Base-by-base conservation (phyloP, 2,797 vertebrate species). In the Halcyon leucocephala region DNA sequence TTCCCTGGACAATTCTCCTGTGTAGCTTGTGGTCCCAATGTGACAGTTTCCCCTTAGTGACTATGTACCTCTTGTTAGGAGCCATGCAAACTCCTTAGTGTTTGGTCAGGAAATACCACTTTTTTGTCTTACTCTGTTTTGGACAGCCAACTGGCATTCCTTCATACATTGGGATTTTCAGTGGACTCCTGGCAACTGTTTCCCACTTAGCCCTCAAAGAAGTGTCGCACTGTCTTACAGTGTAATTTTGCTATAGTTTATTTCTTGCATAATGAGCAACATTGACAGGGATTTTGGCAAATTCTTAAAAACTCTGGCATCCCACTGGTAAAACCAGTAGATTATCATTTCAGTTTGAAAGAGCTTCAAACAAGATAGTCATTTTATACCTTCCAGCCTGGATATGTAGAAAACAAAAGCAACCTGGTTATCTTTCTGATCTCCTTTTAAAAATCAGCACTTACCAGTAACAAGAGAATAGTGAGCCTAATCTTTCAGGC, bases 101-200 rank as follows among this genome's bases (percentile, higher is more conserved):
- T 4, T 37, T 70, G 49, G 64, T 70, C 77, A 64, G 42, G 94
- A 71, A 81, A 94, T 74, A 41, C 1, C 28, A 52, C 31, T 54
- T 7, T 95, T 90, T 83, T 60, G 41, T 86, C 76, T 73, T 65
- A 15, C 10, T 79, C 54, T 83, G 29, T n/a, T 66, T 81, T 80
- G 87, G 73, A 37, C 73, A 95, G 90, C 93, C 96, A 97, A 89
- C 94, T 98, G 97, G 96, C 93, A 95, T 41, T 35, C 60, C 33
- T 70, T 76, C 1, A 1, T 82, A 65, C 37, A 8, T 5, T 85
- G 87, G 62, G 72, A 87, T 92, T 89, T 89, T 89, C 86, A 94
- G 1, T 76, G 52, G 35, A 51, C 46, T 97, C 55, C 74, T 87
- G 51, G 76, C 31, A 73, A 54, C 35, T 64, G 24, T 26, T 93